These are phyloP conservation scores for Misgurnus anguillicaudatus DNA, from an alignment of 2,113 vertebrate species.

Conservation along the genomic window DNA sequence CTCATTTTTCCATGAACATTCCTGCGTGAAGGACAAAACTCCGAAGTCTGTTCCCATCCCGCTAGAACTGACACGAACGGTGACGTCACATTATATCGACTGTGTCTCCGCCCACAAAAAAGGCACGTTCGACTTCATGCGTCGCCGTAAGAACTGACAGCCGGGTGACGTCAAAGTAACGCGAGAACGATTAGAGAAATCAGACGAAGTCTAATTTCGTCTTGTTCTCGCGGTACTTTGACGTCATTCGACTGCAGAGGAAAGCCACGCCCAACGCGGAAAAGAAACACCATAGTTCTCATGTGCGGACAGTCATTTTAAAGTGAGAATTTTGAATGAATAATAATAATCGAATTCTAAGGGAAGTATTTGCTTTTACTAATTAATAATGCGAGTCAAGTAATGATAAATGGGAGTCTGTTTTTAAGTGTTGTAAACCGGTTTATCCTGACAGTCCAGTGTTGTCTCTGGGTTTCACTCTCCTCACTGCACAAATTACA, in stretches of 20 bases:
- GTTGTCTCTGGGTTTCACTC: neutral
- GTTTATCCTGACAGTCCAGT: conserved; percentile 8
- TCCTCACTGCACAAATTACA: conserved; percentile 6
- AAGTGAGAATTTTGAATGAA: neutral
- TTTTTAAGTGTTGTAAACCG: conserved; percentile 3
- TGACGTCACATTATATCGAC: neutral
- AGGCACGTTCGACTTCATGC: too few species aligned
- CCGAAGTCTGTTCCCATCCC: conserved; percentile 5
- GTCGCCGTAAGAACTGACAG: too few species aligned
- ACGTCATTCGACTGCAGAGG: neutral
- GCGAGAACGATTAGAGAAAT: too few species aligned
- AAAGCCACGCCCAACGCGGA: conserved; percentile 41
- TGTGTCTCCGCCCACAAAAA: too few species aligned
- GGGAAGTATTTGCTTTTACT: neutral
- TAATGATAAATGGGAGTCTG: neutral
- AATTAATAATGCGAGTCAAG: neutral
- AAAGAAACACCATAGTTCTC: conserved; percentile 4
- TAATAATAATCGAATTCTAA: neutral
- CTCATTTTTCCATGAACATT: conserved; percentile 45
- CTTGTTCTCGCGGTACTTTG: too few species aligned
- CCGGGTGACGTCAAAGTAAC: too few species aligned
- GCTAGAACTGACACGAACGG: conserved; percentile 14
- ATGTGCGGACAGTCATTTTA: neutral
- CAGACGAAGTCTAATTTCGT: too few species aligned
- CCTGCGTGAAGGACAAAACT: conserved; percentile 61